phyloP scores from a whole-genome alignment of 2,888 invertebrate genomes.

The Dione vanillae region DNA sequence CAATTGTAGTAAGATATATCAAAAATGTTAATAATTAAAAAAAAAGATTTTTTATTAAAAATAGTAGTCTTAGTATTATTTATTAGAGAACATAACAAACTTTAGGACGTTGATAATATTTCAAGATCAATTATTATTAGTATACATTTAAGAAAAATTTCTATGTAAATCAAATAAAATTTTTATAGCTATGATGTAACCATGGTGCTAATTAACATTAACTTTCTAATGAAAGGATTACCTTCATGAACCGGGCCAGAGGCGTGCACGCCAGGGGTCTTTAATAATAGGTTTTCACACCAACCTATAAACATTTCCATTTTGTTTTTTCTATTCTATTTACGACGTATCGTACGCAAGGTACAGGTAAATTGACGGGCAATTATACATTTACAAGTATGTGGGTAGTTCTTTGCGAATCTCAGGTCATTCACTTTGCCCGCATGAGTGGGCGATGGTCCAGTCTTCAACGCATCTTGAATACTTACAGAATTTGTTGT shows the following conservation, averaged over 20 bases:
- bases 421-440: conserved; percentile 63
- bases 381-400: conserved; percentile 44
- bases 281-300: conserved; percentile 30
- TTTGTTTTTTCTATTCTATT: conserved; percentile 4
- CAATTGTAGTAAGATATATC: not conserved
- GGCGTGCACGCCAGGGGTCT: conserved; percentile 21
- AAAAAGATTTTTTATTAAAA: not conserved
- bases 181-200: conserved; percentile 5
- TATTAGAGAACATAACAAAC: not conserved
- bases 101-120: too few relatives aligned
- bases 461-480: conserved; percentile 38
- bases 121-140: not conserved
- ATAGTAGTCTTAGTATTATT: not conserved
- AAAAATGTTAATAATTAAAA: not conserved
- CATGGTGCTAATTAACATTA: conserved; percentile 44
- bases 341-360: not conserved
- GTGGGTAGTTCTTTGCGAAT: conserved; percentile 60
- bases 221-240: conserved; percentile 58
- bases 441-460: conserved; percentile 61
- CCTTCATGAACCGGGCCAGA: conserved; percentile 46
- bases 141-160: not conserved
- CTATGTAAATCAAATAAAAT: not conserved
- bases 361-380: conserved; percentile 42
- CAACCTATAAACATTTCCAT: conserved; percentile 1
- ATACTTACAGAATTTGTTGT: not conserved